Base-by-base conservation (phyloP, 2,113 vertebrate genomes). In the Mesembrinibis cayennensis region DNA sequence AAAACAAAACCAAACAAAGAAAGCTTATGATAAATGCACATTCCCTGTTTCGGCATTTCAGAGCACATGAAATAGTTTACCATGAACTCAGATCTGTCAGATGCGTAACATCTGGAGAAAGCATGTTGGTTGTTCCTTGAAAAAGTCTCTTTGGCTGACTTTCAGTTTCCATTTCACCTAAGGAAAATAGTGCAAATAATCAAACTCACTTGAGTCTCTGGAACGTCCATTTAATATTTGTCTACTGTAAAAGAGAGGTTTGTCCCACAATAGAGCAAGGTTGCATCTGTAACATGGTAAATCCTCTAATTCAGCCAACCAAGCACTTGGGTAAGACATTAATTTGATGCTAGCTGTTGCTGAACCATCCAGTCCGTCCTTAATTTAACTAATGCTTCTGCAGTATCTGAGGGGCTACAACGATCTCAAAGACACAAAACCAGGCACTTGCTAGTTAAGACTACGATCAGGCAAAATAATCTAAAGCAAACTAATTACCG, bases 71-170 rank as follows among this genome's bases (percentile, higher is more conserved):
- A 79, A 50, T 86, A 95, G 89, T 98, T 98, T 98, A 99, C 99
- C 99, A 99, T 97, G 99, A 99, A 94, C 98, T 97, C 94, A 99
- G 98, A 97, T 99, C 99, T 55, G 99, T 98, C 96, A 99, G 93
- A 81, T 99, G 98, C 18, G 98, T 96, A 71, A 98, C 96, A 26
- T 99, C 99, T 3, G 99, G 97, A 66, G 99, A 99, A 96, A 99
- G 97, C 99, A 99, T 99, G 96, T 97, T 99, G 93, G 99, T 99
- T 70, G 99, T 99, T 76, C 99, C 99, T 98, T 99, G 99, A 97
- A 99, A 99, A 71, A 99, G 98, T 97, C 99, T 99, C 98, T 99
- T 99, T 53, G 99, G 99, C 95, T 99, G 99, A 97, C 99, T 99
- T 98, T 99, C 99, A 3, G 98, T 98, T 96, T 99, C 99, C 99